Base-by-base conservation (phyloP, 23 tunicate genomes). In the Pegea sp. region DNA sequence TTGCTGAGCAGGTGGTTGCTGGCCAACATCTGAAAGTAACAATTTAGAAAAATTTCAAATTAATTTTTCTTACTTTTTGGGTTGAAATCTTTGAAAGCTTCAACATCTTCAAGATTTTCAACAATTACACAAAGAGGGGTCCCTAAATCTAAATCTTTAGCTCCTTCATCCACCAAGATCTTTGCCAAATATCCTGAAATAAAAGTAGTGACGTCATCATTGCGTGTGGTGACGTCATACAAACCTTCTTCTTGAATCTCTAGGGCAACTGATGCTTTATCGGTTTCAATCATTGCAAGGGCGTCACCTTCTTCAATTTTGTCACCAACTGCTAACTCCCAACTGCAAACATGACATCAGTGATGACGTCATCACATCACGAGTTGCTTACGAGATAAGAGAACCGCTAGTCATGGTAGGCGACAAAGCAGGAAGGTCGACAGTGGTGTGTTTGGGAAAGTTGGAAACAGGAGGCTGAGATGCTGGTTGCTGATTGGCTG, bases 401-500 rank as follows among this genome's bases (percentile, higher is more conserved):
- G 98, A 67, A 11, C 98, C 98, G 48, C 71, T 77, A 0, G 88
- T 77, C 98, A 89, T 89, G 0, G 98, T 89, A n/a, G 98, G 98
- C 6, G 98, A 89, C 22, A 89, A 53, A 26, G 98, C 98, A 25
- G 98, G 98, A 30, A 89, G 56, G 21, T 53, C 22, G 0, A 89
- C 72, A 22, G 26, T 33, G n/a, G 73, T 84, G 64, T 89, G 90
- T 2, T 62, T 51, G 5, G 98, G 98, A 38, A 60, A 89, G 54
- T 70, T 64, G 21, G 43, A n/a, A 23, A 28, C 43, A 4, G 57
- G 62, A 54, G 76, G 5, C 5, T 5, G 29, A 33, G 59, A 26
- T 3, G 68, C 24, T 25, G 74, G 54, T 18, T 66, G 22, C 11
- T 20, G 26, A 29, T 26, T 7, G 3, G 64, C 52, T 0, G 80